Evolutionary conservation across 2,888 invertebrate genomes (phyloP).

Genomic region (Yponomeuta sedellus): DNA sequence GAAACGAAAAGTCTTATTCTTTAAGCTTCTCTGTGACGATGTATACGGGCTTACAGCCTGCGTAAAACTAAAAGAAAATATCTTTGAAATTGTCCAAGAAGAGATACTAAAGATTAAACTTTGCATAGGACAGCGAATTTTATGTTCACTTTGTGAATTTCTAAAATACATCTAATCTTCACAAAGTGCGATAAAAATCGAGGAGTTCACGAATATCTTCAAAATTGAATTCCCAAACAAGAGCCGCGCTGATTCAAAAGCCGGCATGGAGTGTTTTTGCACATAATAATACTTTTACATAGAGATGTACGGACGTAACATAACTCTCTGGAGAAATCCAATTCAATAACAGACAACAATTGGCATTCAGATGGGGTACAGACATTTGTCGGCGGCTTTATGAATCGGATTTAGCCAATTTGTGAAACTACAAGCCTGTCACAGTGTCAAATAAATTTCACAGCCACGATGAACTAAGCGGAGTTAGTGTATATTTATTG

Average conservation of each 20-base stretch:
- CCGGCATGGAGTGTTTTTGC: not conserved
- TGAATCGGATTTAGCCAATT: constrained; percentile 33
- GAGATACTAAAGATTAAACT: too few relatives aligned
- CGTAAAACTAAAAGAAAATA: too few relatives aligned
- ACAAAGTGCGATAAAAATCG: too few relatives aligned
- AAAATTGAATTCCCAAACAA: not conserved
- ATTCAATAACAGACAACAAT: constrained; percentile 22
- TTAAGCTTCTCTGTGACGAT: too few relatives aligned
- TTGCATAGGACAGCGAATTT: too few relatives aligned
- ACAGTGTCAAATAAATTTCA: constrained; percentile 25
- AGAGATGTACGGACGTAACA: not conserved
- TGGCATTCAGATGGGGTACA: constrained; percentile 30
- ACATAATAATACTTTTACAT: not conserved
- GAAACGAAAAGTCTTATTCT: too few relatives aligned
- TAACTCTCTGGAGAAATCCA: constrained; percentile 12
- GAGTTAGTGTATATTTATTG: not conserved
- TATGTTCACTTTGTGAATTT: too few relatives aligned
- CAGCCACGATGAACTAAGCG: not conserved
- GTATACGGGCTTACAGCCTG: too few relatives aligned
- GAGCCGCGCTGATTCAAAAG: not conserved
- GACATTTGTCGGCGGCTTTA: constrained; percentile 36
- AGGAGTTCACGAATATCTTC: not conserved
- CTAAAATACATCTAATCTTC: too few relatives aligned
- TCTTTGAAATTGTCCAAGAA: too few relatives aligned
- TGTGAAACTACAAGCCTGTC: constrained; percentile 25